Conservation (phyloP, 2,797 vertebrate species). For the Morelia viridis region DNA sequence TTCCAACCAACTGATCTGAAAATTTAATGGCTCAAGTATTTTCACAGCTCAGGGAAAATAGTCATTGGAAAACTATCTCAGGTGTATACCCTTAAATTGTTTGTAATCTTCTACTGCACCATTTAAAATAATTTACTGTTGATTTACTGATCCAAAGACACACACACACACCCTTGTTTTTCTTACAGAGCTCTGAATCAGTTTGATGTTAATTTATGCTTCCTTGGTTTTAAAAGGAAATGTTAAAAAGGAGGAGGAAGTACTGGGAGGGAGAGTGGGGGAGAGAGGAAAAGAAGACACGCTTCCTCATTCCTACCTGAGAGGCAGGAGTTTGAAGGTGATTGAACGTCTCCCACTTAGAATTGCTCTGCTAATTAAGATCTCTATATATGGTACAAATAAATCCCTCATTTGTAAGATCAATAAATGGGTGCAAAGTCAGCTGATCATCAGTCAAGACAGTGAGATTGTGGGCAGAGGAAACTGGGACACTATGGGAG, state of each 20-base stretch:
- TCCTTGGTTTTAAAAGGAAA: no score
- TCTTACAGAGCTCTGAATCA: neutral
- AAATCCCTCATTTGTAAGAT: neutral
- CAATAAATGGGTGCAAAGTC: neutral
- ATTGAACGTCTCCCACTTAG: neutral
- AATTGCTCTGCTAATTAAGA: neutral
- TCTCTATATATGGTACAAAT: neutral
- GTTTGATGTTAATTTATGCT: neutral
- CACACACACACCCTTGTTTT: neutral
- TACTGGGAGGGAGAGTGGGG: neutral
- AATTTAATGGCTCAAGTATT: neutral
- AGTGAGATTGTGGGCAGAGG: neutral
- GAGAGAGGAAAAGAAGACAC: neutral
- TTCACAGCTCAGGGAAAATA: neutral
- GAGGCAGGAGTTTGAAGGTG: neutral
- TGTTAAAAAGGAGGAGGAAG: neutral
- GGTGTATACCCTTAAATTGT: neutral
- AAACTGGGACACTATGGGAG: neutral
- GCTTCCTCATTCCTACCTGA: no score
- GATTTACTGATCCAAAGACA: neutral
- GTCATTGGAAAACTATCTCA: neutral
- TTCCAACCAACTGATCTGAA: neutral
- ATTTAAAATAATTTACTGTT: neutral
- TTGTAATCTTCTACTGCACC: neutral
- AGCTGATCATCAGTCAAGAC: neutral